Conservation (phyloP, 2,797 vertebrate genomes). For the Hybognathus amarus region DNA sequence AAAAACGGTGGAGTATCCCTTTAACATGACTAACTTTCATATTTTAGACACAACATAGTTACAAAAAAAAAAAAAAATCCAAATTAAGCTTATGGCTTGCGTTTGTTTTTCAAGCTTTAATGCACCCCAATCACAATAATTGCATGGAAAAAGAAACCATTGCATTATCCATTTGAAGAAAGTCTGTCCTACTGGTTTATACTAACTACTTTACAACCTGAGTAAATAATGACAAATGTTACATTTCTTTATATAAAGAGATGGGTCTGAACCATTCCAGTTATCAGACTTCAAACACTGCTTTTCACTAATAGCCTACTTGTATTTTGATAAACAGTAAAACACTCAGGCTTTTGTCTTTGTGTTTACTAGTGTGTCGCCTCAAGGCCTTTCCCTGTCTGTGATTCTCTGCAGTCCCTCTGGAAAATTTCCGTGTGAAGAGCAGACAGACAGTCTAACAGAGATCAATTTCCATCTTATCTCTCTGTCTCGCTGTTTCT, state of each 20-base stretch:
- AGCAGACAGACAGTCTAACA: constrained; percentile 9
- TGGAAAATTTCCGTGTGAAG: background rate
- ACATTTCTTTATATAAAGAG: background rate
- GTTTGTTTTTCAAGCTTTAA: background rate
- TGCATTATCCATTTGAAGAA: background rate
- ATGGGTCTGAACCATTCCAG: background rate
- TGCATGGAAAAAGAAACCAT: background rate
- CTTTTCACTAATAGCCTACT: background rate
- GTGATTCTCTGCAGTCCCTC: constrained; percentile 12
- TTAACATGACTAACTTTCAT: background rate
- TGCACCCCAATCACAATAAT: background rate
- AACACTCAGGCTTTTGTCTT: constrained; percentile 17
- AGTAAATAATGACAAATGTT: background rate
- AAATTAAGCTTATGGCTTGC: background rate
- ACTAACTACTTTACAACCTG: background rate
- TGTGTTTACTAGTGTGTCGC: constrained; percentile 39
- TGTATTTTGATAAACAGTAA: background rate
- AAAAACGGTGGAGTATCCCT: too few relatives aligned
- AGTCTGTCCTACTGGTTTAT: background rate
- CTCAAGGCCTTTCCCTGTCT: constrained; percentile 31
- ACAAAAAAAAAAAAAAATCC: background rate
- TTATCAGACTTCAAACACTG: background rate
- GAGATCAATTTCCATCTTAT: background rate
- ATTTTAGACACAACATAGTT: background rate
- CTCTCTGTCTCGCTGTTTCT: background rate